Base-by-base conservation (phyloP, 2,888 invertebrate genomes). In the Mythimna vitellina region DNA sequence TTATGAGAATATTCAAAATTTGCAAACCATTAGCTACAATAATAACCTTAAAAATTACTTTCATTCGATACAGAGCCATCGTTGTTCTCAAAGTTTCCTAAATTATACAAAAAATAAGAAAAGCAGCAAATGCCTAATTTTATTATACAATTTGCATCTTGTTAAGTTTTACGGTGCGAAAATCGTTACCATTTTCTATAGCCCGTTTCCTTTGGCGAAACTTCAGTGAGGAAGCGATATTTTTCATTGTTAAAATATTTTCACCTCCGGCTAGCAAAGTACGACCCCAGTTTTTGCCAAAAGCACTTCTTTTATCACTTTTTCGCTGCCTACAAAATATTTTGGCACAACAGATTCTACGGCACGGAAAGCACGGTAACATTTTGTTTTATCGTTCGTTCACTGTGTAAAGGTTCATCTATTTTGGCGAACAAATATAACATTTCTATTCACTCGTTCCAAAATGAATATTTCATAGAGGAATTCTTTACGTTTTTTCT, bases 141-240 rank as follows among this genome's bases (percentile, higher is more conserved):
- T 73, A 73, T 42, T 65, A 81, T 42, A 68, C 57, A 80, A 79
- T 81, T 82, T 82, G 70, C 81, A 82, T 79, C 70, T 76, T 65
- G 76, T 76, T 82, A 82, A 54, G 29, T 70, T 70, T 67, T 60
- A 51, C 70, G 68, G 76, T 70, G 67, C 68, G 75, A 73, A 81
- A 84, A 85, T 81, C 83, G 74, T 88, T 87, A 85, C 70, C 71
- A 69, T 84, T 83, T 80, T 80, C 73, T 80, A 58, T 69, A 72
- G 73, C 70, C 67, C 56, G 74, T 85, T 83, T 83, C 70, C 76
- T 78, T 79, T 56, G 46, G 65, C 61, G 67, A 73, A 82, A 86
- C 69, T 79, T 83, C 75, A 72, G 76, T 38, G 57, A 51, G 62
- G 61, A 70, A 76, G 67, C 76, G 57, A 73, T 80, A 68, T 78